Evolutionary conservation across 2,888 invertebrate species (phyloP), one percentile per base, ranked within the genome.

Genomic region (Macropis europaea): DNA sequence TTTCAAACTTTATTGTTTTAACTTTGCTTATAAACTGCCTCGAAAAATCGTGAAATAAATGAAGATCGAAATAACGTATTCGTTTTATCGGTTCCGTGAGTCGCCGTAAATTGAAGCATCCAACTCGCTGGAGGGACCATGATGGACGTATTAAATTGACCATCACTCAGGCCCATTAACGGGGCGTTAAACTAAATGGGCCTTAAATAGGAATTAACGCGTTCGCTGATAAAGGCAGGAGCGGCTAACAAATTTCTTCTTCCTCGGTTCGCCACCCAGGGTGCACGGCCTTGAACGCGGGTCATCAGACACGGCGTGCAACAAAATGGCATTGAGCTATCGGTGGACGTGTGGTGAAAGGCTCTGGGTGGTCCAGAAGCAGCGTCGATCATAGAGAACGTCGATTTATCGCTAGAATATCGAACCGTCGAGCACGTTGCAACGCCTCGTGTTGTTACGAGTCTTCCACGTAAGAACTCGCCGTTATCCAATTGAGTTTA

Each of bases 401-500:
- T 62, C 77, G 76, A 73, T 71, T 71, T 62, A 63, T 79, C 26
- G 43, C 19, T 26, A n/a, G 32, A 22, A 57, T 64, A 62, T 75
- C 54, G 34, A n/a, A n/a, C n/a, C n/a, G 34, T 69, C 36, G 66
- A 30, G 67, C 67, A 54, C 54, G 59, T 74, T 73, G 66, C 67
- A 60, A 26, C 48, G 40, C n/a, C 48, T 54, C 40, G 32, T 26
- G 64, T 32, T 61, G 50, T 32, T 43, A 45, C 56, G 38, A 42
- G 36, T 40, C 15, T 62, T 34, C 60, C 43, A 64, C 68, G 79
- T 77, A 76, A 83, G 76, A n/a, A 69, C 52, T 42, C 68, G 56
- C 56, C 66, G 79, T 87, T 86, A 87, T 84, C 76, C 83, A 85
- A 86, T 86, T 86, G 73, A 81, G 72, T 86, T 87, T 85, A 86